A percentile compares a stretch with the other conserved stretches of the same genome.
These are phyloP conservation scores for Carapus acus DNA, from an alignment of 2,797 vertebrate genomes.

Conservation along the genomic window DNA sequence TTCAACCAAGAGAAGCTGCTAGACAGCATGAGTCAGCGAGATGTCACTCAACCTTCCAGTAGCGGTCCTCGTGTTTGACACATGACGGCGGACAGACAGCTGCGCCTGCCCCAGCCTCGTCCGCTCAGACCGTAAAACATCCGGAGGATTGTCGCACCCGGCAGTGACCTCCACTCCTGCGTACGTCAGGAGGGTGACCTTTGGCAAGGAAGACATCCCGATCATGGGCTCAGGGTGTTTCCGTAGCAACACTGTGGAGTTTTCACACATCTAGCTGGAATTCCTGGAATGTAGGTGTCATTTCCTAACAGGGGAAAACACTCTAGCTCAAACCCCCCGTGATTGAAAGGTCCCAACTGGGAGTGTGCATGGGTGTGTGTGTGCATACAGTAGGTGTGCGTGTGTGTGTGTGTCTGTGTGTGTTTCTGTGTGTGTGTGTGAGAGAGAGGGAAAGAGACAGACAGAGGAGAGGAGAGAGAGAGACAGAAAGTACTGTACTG, in stretches of 20 bases:
- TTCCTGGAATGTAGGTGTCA: constrained; percentile 64
- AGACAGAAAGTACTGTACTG: background rate
- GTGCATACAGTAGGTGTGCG: constrained; percentile 14
- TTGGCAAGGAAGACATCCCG: constrained; percentile 38
- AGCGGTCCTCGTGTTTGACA: constrained; percentile 15
- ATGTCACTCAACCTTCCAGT: constrained; percentile 15
- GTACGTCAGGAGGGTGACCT: constrained; percentile 68
- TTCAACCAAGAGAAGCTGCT: background rate
- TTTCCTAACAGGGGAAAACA: constrained; percentile 53
- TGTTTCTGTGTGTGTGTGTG: too few species aligned
- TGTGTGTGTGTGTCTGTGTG: constrained; percentile 9
- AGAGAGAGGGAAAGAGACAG: too few species aligned
- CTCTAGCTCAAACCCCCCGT: constrained; percentile 31
- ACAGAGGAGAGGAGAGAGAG: too few species aligned
- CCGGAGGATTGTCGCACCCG: constrained; percentile 29
- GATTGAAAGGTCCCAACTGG: constrained; percentile 19
- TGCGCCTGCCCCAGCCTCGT: constrained; percentile 22
- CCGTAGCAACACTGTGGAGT: constrained; percentile 60
- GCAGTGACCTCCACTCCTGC: constrained; percentile 35
- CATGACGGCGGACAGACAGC: constrained; percentile 18
- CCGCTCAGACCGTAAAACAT: too few species aligned
- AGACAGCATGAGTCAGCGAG: constrained; percentile 5
- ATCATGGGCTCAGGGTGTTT: constrained; percentile 46
- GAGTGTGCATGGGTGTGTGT: constrained; percentile 8
- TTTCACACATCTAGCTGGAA: constrained; percentile 68